Percentiles rank a stretch among this genome's conserved stretches.
Evolutionary conservation across 2,797 vertebrate genomes (phyloP).

Genomic region (Lagorchestes hirsutus): DNA sequence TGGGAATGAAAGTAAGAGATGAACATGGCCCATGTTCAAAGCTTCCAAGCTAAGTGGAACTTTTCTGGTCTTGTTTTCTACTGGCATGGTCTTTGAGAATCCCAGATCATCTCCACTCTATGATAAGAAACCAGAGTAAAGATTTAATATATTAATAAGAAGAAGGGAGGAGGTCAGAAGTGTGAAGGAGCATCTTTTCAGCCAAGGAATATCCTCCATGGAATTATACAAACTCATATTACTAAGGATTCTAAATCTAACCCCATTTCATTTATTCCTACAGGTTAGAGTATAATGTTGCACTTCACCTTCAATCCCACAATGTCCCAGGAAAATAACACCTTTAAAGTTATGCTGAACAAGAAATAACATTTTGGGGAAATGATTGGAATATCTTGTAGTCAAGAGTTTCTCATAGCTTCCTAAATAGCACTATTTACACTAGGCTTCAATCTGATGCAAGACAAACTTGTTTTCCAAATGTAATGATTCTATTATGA

Average conservation of each 20-base stretch:
- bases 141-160: not conserved
- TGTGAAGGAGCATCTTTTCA: not conserved
- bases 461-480: conserved; percentile 40
- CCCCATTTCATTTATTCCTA: not conserved
- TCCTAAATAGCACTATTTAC: not conserved
- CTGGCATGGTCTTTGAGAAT: not conserved
- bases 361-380: not conserved
- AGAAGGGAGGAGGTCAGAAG: not conserved
- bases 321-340: not conserved
- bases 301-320: not conserved
- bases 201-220: not conserved
- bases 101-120: not conserved
- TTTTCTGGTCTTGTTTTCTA: not conserved
- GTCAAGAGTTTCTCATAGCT: not conserved
- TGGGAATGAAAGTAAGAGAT: not conserved
- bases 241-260: not conserved
- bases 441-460: not conserved
- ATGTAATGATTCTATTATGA: not conserved
- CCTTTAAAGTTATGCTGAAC: not conserved
- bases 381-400: not conserved
- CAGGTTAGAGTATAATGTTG: not conserved
- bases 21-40: not conserved
- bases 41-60: not conserved
- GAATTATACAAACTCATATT: not conserved
- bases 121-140: not conserved